These are phyloP conservation scores for Caranx melampygus DNA, from an alignment of 2,113 vertebrate genomes.

Conservation along the genomic window DNA sequence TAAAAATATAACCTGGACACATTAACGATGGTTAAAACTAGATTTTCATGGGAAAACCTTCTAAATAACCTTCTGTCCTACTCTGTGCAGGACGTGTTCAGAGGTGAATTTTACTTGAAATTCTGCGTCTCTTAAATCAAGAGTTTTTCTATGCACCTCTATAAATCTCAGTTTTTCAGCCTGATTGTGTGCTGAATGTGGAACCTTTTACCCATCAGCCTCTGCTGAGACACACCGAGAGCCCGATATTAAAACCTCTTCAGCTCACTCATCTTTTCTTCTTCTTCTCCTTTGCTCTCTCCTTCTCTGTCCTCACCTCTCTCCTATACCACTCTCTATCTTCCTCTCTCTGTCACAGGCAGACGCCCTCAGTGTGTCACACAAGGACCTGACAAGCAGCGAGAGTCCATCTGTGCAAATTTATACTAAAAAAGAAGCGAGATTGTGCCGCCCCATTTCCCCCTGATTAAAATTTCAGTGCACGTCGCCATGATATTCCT, in stretches of 20 bases:
- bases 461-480: slow-evolving; percentile 74
- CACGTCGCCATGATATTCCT: slow-evolving; percentile 64
- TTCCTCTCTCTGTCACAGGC: slow-evolving; percentile 27
- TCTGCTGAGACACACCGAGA: background rate
- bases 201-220: background rate
- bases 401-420: slow-evolving; percentile 66
- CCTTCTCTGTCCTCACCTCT: background rate
- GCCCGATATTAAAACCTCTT: background rate
- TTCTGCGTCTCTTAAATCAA: background rate
- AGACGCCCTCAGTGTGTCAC: slow-evolving; percentile 48
- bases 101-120: background rate
- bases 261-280: background rate
- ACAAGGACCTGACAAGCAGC: slow-evolving; percentile 62
- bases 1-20: no score
- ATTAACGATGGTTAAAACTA: no score
- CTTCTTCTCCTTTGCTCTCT: background rate
- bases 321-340: background rate
- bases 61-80: no score
- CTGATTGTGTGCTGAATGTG: slow-evolving; percentile 18
- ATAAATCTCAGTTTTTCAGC: background rate
- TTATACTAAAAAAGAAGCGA: slow-evolving; percentile 59
- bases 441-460: slow-evolving; percentile 75
- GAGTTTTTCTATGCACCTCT: background rate
- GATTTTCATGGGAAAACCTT: no score
- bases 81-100: background rate